Conservation (phyloP, 2,888 invertebrate genomes). For the Drosophila seclusa region DNA sequence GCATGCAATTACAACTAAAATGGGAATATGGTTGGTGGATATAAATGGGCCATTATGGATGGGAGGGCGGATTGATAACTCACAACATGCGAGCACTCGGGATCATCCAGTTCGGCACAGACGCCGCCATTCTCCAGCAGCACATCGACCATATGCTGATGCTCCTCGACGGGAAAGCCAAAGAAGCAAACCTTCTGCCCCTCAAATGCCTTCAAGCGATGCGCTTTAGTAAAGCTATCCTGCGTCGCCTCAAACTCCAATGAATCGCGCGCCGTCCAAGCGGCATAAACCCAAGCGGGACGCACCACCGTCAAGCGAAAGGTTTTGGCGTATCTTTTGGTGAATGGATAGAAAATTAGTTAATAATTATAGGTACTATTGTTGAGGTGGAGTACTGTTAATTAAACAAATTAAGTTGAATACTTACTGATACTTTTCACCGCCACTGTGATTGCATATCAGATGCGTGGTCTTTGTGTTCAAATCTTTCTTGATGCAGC, state of each 20-base stretch:
- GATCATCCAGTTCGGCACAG: conserved; percentile 91
- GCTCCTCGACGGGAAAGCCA: conserved; percentile 95
- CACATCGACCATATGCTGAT: conserved; percentile 96
- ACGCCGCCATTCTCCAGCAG: conserved; percentile 94
- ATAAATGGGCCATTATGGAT: conserved; percentile 1
- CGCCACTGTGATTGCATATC: conserved; percentile 94
- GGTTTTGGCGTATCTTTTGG: conserved; percentile 91
- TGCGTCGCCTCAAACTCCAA: conserved; percentile 89
- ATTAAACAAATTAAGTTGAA: neutral
- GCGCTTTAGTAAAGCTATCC: conserved; percentile 89
- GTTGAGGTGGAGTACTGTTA: neutral
- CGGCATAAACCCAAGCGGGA: conserved; percentile 93
- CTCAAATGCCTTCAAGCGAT: conserved; percentile 94
- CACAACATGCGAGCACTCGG: conserved; percentile 96
- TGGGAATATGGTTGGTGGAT: neutral
- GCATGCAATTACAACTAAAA: conserved; percentile 51
- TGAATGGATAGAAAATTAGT: neutral
- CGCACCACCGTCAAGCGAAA: conserved; percentile 95
- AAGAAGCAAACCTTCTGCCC: conserved; percentile 94
- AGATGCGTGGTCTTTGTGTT: conserved; percentile 95
- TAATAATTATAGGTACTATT: neutral
- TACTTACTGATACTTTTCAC: conserved; percentile 93
- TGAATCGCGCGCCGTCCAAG: conserved; percentile 93
- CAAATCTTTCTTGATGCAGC: conserved; percentile 96
- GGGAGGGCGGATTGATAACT: conserved; percentile 85